A percentile compares a stretch with the other conserved stretches of the same genome.
Conservation (phyloP, 2,888 invertebrate genomes). For the Caenorhabditis wallacei region DNA sequence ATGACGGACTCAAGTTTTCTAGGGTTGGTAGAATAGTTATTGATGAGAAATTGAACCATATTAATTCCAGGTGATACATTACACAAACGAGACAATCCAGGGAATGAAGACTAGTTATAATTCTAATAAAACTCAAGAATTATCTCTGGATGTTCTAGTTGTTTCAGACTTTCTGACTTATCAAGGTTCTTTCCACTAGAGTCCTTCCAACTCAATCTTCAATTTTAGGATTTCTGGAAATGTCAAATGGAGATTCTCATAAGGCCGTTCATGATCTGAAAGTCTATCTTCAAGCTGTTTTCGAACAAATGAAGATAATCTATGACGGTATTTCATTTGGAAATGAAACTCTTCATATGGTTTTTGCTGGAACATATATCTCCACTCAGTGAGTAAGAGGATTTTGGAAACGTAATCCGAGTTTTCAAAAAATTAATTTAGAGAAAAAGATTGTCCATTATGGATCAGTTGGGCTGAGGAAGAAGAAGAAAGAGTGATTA, state of each 20-base stretch:
- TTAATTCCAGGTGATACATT: slow-evolving; percentile 48
- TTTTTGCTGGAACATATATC: slow-evolving; percentile 57
- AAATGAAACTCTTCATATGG: slow-evolving; percentile 56
- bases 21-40: slow-evolving; percentile 33
- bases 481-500: slow-evolving; percentile 49
- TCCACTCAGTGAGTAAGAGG: slow-evolving; percentile 47
- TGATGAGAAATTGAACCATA: not conserved
- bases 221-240: slow-evolving; percentile 66
- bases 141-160: slow-evolving; percentile 67
- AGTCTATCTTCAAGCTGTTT: slow-evolving; percentile 73
- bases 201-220: no score
- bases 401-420: not conserved
- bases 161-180: slow-evolving; percentile 70
- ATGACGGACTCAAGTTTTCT: slow-evolving; percentile 57
- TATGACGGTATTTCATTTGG: slow-evolving; percentile 56
- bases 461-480: slow-evolving; percentile 59
- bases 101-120: slow-evolving; percentile 40
- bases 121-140: slow-evolving; percentile 53
- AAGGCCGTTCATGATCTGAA: slow-evolving; percentile 65
- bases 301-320: slow-evolving; percentile 71
- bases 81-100: slow-evolving; percentile 48
- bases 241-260: slow-evolving; percentile 66
- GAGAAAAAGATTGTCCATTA: slow-evolving; percentile 70
- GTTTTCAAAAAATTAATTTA: not conserved
- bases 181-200: slow-evolving; percentile 46